Base-by-base conservation (phyloP, 2,797 vertebrate species). In the Hoplostethus atlanticus region DNA sequence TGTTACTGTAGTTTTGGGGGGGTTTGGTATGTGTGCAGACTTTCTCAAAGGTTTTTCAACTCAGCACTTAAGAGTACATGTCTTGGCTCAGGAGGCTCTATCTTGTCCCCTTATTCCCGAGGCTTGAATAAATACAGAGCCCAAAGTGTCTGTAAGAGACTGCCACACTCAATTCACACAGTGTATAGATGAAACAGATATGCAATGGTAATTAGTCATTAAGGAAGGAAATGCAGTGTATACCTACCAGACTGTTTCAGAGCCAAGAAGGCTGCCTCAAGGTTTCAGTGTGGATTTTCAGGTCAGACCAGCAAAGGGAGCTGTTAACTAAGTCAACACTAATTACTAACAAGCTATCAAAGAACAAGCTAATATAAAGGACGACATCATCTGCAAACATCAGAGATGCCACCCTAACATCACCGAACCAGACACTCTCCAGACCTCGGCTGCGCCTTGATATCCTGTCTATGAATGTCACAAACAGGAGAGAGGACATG, bases 11-110 rank as follows among this genome's bases (percentile, higher is more conserved):
- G 66, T 86, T 81, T 84, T 28, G 0, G 76, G 86, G 86, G 72
- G 6, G 53, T 42, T 68, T 55, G 38, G 1, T 50, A 47, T 42
- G 52, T 31, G 4, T 51, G 50, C 54, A 64, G 25, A 53, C 76
- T 77, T 83, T 42, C 57, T 42, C 68, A 6, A 60, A 25, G 59
- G 42, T 55, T 80, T 77, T 82, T 80, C 64, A 77, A 10, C 79
- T 64, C 54, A 48, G 57, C 56, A 55, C 64, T 73, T 52, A 56
- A 61, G 66, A 68, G 63, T 48, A 28, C 1, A 6, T 34, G 61
- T 73, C 30, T 31, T 15, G 5, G n/a, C 48, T 83, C 68, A 61
- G 68, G 31, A 50, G 28, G 8, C 11, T 12, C 9, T 42, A 34
- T 73, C 51, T 67, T 40, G 31, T 58, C 38, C 17, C 52, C 65